These are phyloP conservation scores for Nothoprocta perdicaria DNA, from an alignment of 2,113 vertebrate genomes.

Conservation along the genomic window DNA sequence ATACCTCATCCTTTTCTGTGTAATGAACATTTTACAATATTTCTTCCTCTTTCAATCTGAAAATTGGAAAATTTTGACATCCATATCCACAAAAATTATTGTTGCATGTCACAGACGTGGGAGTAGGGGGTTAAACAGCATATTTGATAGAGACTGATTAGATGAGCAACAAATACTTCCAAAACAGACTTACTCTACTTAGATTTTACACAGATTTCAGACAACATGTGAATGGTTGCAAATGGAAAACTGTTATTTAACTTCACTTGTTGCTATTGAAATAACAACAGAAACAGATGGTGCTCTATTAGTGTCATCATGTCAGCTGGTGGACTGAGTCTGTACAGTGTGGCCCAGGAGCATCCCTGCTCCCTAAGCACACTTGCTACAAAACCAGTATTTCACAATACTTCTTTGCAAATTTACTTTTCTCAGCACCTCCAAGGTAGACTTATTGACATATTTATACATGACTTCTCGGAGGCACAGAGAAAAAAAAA, in stretches of 20 bases:
- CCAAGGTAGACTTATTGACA: accelerated
- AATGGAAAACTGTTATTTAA: neutral
- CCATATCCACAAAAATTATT: neutral
- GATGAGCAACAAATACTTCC: neutral
- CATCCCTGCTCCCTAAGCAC: neutral
- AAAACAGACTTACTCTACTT: neutral
- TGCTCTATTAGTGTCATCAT: neutral
- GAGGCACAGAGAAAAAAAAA: neutral
- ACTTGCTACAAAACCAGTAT: neutral
- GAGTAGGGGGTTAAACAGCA: neutral
- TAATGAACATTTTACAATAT: neutral
- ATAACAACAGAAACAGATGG: neutral
- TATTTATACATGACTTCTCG: neutral
- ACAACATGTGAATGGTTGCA: neutral
- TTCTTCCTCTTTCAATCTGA: neutral
- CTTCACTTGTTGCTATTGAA: neutral
- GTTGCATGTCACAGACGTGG: neutral
- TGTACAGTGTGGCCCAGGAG: neutral
- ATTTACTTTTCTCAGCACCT: neutral
- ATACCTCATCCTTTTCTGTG: accelerated
- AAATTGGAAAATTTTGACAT: neutral
- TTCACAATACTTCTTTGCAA: neutral
- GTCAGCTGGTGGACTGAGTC: neutral
- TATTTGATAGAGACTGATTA: neutral
- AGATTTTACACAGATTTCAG: neutral